phyloP scores from a whole-genome alignment of 1,140 invertebrate species.

The Copidosoma floridanum region DNA sequence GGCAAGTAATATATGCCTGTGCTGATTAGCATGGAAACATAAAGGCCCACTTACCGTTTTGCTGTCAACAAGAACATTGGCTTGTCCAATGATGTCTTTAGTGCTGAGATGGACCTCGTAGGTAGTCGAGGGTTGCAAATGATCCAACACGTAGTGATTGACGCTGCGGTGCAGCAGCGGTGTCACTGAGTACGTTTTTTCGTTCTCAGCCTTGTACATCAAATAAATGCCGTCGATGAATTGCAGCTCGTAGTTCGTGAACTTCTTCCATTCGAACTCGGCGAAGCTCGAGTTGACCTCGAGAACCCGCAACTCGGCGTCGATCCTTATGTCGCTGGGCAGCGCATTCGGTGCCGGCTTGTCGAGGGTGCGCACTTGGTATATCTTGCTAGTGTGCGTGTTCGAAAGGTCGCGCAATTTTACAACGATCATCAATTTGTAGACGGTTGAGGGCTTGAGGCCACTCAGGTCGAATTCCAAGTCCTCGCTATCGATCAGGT shows the following conservation, averaged over 20 bases:
- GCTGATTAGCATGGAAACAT: too few relatives aligned
- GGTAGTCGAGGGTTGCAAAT: slow-evolving; percentile 67
- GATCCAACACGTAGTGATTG: slow-evolving; percentile 69
- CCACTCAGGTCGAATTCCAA: slow-evolving; percentile 78
- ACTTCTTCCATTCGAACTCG: slow-evolving; percentile 77
- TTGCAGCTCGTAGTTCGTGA: slow-evolving; percentile 74
- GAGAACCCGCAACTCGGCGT: slow-evolving; percentile 70
- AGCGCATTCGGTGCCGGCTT: slow-evolving; percentile 53
- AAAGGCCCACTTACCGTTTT: slow-evolving; percentile 67
- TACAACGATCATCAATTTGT: slow-evolving; percentile 77
- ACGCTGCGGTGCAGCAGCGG: slow-evolving; percentile 75
- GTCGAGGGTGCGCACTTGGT: slow-evolving; percentile 67
- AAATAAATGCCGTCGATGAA: slow-evolving; percentile 73
- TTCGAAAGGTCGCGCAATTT: slow-evolving; percentile 71
- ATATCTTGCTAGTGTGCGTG: slow-evolving; percentile 71
- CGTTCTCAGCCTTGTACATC: slow-evolving; percentile 69
- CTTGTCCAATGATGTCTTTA: slow-evolving; percentile 72
- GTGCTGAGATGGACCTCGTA: slow-evolving; percentile 78
- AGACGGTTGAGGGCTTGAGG: slow-evolving; percentile 76
- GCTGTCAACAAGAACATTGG: slow-evolving; percentile 69
- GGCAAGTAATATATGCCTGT: too few relatives aligned
- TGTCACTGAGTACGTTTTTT: slow-evolving; percentile 72
- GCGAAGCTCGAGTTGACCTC: slow-evolving; percentile 77
- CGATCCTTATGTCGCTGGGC: slow-evolving; percentile 66
- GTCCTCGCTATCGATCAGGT: slow-evolving; percentile 78